A percentile compares a stretch with the other conserved stretches of the same genome.
These are phyloP conservation scores for Sapajus apella DNA, from an alignment of 2,113 vertebrate genomes.

Conservation along the genomic window DNA sequence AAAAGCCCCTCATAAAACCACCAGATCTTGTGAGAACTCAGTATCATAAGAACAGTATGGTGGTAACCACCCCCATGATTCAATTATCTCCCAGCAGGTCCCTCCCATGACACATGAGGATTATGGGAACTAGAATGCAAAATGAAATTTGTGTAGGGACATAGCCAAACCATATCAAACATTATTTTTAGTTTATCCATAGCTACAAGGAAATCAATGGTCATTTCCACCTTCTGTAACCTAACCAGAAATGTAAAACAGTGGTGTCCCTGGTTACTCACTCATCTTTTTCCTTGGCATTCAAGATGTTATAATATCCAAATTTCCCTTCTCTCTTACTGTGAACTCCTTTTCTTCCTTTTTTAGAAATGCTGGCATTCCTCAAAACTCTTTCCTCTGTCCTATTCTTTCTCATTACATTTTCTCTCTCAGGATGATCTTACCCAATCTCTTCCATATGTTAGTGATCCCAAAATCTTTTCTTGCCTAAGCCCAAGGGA, in stretches of 20 bases:
- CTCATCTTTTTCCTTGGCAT: neutral
- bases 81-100: no score
- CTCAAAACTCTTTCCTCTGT: neutral
- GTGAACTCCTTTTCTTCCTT: neutral
- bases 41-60: no score
- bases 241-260: neutral
- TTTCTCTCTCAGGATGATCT: neutral
- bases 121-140: no score
- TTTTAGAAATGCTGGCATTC: neutral
- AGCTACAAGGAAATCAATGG: neutral
- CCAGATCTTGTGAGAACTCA: no score
- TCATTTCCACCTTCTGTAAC: neutral
- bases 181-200: neutral
- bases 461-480: neutral
- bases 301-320: neutral
- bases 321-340: neutral
- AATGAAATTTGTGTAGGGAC: no score
- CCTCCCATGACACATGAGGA: no score
- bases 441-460: neutral
- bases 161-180: neutral
- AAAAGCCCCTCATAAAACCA: no score
- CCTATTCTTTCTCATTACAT: neutral
- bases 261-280: neutral
- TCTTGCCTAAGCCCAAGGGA: neutral
- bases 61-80: no score